phyloP scores from a whole-genome alignment of 2,113 vertebrate species.

The Scortum barcoo region DNA sequence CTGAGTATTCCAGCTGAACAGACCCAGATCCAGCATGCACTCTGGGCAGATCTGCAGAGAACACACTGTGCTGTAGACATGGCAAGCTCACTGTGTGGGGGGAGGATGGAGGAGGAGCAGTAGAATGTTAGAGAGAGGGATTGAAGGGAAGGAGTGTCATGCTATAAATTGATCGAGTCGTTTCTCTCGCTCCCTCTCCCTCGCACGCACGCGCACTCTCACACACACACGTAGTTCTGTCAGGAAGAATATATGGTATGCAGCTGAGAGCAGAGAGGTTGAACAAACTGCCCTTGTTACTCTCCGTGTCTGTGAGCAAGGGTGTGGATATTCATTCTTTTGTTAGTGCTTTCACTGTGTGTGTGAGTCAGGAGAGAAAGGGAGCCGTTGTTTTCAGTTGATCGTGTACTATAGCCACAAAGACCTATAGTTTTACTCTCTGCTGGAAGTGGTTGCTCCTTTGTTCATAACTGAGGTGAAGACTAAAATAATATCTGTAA shows the following conservation, averaged over 20 bases:
- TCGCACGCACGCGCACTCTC: background rate
- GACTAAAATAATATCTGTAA: background rate
- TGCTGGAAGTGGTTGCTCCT: background rate
- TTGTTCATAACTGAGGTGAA: background rate
- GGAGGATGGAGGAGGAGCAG: background rate
- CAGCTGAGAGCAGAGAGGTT: conserved; percentile 22
- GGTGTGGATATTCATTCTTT: conserved; percentile 26
- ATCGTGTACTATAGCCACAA: background rate
- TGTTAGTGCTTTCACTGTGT: background rate
- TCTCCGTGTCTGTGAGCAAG: conserved; percentile 8
- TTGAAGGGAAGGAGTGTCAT: conserved; percentile 25
- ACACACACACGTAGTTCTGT: background rate
- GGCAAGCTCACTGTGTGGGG: background rate
- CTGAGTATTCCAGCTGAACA: conserved; percentile 6
- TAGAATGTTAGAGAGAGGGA: conserved; percentile 28
- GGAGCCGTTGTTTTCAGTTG: background rate
- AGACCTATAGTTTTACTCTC: background rate
- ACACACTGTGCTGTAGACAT: conserved; percentile 40
- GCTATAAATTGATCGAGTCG: conserved; percentile 18
- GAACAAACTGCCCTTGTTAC: conserved; percentile 42
- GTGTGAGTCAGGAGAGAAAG: background rate
- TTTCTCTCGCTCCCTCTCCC: background rate
- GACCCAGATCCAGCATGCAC: background rate
- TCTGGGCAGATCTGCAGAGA: conserved; percentile 15
- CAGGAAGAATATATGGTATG: conserved; percentile 37